A percentile compares a stretch with the other conserved stretches of the same genome.
phyloP scores from a whole-genome alignment of 1,140 invertebrate species.

The Anthonomus grandis region DNA sequence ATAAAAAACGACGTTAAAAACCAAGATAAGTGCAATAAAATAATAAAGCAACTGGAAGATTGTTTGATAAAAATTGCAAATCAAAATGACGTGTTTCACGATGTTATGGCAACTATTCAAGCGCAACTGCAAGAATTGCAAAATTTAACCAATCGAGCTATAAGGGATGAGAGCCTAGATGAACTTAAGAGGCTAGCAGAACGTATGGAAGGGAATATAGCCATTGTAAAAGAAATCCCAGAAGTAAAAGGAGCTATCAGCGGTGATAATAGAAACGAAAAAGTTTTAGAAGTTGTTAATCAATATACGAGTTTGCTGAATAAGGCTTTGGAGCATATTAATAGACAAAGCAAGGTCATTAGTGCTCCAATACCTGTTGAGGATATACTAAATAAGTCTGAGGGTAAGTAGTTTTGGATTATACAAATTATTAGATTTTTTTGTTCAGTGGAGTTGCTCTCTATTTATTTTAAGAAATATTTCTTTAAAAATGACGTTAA shows the following conservation, averaged over 20 bases:
- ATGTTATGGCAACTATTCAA: too few species aligned
- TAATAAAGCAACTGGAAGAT: constrained; percentile 21
- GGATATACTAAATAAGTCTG: neutral
- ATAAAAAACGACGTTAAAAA: constrained; percentile 2
- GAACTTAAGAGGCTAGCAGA: constrained; percentile 12
- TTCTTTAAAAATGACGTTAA: too few species aligned
- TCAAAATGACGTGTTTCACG: too few species aligned
- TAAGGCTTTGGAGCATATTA: neutral
- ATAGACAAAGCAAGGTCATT: neutral
- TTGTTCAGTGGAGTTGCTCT: too few species aligned
- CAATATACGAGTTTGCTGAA: constrained; percentile 6
- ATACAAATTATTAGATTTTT: too few species aligned
- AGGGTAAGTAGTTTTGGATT: too few species aligned
- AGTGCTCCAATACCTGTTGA: neutral
- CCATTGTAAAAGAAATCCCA: constrained; percentile 13
- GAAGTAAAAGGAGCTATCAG: constrained; percentile 9
- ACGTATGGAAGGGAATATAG: constrained; percentile 12
- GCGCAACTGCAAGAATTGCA: constrained; percentile 7
- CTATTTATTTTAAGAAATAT: too few species aligned
- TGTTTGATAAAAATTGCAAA: constrained; percentile 22
- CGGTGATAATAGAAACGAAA: constrained; percentile 1
- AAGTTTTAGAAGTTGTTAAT: constrained; percentile 1
- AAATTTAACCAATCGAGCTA: constrained; percentile 3
- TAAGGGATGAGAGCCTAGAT: constrained; percentile 3
- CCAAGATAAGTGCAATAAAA: constrained; percentile 2